Percentiles rank a stretch among this genome's conserved stretches.
Evolutionary conservation across 64 coral and sea anemone species (phyloP).

Genomic region (Porites australiensis): DNA sequence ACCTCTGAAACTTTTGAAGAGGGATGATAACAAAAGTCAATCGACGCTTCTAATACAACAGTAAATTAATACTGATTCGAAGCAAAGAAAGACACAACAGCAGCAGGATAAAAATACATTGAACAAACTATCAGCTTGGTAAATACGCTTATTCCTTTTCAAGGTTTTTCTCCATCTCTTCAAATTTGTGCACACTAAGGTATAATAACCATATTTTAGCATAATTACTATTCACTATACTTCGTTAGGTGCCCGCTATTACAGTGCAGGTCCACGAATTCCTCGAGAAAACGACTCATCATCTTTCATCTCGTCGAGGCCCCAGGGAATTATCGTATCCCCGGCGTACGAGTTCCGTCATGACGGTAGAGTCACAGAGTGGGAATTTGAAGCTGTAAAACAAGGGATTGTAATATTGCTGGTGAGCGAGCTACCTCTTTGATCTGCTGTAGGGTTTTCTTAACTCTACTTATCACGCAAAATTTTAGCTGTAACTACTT

Average conservation of each 20-base stretch:
- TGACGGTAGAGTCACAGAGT: conserved; percentile 77
- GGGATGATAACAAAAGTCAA: no score
- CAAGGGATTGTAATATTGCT: conserved; percentile 58
- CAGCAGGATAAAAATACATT: no score
- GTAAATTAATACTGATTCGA: no score
- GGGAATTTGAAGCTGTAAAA: conserved; percentile 87
- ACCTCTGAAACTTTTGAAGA: no score
- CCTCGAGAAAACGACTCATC: conserved; percentile 74
- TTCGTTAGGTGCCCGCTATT: conserved; percentile 70
- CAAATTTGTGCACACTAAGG: not conserved
- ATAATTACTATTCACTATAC: not conserved
- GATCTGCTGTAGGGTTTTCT: no score
- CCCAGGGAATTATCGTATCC: conserved; percentile 47
- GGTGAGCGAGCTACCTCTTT: conserved; percentile 3
- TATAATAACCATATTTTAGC: not conserved
- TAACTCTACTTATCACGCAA: no score
- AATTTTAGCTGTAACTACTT: no score
- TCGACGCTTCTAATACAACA: no score
- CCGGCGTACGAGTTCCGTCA: conserved; percentile 78
- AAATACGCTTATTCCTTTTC: no score
- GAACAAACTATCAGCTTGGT: no score
- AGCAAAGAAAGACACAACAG: no score
- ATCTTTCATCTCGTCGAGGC: not conserved
- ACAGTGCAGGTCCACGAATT: conserved; percentile 61
- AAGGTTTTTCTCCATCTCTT: not conserved